Base-by-base conservation (phyloP, 2,797 vertebrate genomes). In the Chelonia mydas region DNA sequence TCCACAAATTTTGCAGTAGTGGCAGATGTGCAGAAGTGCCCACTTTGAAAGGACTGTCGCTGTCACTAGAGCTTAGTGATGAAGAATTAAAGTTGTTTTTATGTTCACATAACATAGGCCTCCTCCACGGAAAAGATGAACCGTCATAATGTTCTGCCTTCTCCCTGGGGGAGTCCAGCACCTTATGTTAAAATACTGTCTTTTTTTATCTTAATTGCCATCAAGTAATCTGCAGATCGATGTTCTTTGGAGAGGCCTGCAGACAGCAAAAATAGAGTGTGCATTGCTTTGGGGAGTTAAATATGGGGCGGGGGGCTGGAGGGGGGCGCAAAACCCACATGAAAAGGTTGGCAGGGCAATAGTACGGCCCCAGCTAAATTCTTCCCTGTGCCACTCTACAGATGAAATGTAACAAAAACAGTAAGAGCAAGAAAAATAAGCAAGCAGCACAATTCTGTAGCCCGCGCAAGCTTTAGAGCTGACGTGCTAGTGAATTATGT, bases 401-500 rank as follows among this genome's bases (percentile, higher is more conserved):
- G 95, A 95, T 92, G 90, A 96, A 95, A 97, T 81, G 91, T 84
- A 96, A 93, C 92, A 96, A 96, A 95, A 94, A 0, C 95, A 94
- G 95, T 90, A 93, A 97, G 95, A 93, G 96, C 80, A 96, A 91
- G 96, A 97, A 98, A 98, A 97, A 97, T 98, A 98, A 98, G 98
- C 98, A 98, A 96, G 97, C 96, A 41, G 97, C 96, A 92, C 23
- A 95, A 94, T 91, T 94, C 61, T 83, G 88, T 57, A 65, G 97
- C 92, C 95, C 96, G 96, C 96, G 95, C 96, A 97, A 97, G 97
- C 97, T 96, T 96, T 90, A 76, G 93, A 88, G 94, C 97, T 96
- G 97, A 98, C 98, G 98, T 98, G 98, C 81, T 97, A 98, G 97
- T 93, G 94, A 97, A 97, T 96, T 95, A 97, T 97, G 98, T 92